phyloP scores from a whole-genome alignment of 2,888 invertebrate species.

The Micropterix aruncella region DNA sequence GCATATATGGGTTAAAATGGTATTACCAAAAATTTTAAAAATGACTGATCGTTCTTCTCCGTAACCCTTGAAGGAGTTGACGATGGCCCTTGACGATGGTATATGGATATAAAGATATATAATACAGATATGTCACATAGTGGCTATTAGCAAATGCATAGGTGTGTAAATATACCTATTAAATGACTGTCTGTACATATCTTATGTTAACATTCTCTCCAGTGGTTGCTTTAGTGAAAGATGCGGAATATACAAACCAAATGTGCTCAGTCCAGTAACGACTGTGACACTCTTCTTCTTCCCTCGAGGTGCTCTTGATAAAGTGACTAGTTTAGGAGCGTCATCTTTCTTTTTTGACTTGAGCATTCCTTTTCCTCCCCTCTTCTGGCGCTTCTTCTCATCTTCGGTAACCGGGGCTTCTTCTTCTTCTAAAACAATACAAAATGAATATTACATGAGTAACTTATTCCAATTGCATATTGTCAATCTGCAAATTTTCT shows the following conservation, averaged over 20 bases:
- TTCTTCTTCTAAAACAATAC: conserved; percentile 28
- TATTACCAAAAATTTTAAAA: no score
- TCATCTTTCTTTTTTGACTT: conserved; percentile 92
- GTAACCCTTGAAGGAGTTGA: no score
- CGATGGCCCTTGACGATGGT: no score
- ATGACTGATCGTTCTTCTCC: no score
- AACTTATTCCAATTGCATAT: not conserved
- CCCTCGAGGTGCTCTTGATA: conserved; percentile 85
- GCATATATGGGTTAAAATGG: no score
- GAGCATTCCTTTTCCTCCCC: conserved; percentile 92
- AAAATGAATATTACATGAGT: not conserved
- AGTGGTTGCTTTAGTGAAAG: conserved; percentile 1
- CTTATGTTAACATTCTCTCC: conserved; percentile 1
- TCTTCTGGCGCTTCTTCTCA: conserved; percentile 91
- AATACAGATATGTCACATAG: no score
- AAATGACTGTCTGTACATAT: no score
- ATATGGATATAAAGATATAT: no score
- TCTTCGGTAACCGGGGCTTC: conserved; percentile 69
- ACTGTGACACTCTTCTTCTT: conserved; percentile 99
- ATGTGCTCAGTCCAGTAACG: conserved; percentile 87
- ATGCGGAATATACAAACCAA: conserved; percentile 66
- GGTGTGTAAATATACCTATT: not conserved
- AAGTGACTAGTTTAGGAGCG: conserved; percentile 70
- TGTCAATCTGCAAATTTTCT: conserved; percentile 32
- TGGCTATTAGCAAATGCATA: conserved; percentile 1